Base-by-base conservation (phyloP, 2,888 invertebrate genomes). In the Iselma pallidipennis region DNA sequence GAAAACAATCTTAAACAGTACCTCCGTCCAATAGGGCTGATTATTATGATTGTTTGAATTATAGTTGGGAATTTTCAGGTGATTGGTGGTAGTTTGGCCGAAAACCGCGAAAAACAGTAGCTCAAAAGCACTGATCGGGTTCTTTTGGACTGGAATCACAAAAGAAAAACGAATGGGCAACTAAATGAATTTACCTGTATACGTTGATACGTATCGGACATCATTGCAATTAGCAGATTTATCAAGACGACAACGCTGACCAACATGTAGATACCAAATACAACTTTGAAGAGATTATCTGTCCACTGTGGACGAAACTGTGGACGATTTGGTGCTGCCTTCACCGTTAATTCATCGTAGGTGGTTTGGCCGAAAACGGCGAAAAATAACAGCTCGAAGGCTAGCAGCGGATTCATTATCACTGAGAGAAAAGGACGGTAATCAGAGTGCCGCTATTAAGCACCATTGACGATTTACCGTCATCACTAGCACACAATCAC, bases 151-250 rank as follows among this genome's bases (percentile, higher is more conserved):
- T 95, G 91, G 82, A 89, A 88, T 85, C 85, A 87, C 83, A 84
- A 37, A 16, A 37, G 2, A 37, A 21, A 81, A 81, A 71, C 61
- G 71, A 69, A 71, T 49, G 29, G 49, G 25, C 19, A 4, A 21
- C 7, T 80, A 4, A 3, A 12, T 45, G 12, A 0, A 83, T 84
- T 88, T 90, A 98, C 98, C 90, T 99, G 95, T 80, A 98, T 98
- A 80, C 97, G 90, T 84, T 98, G 98, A 85, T 99, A 98, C 78
- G 98, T 98, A 88, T 98, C 98, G 84, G 97, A 97, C 97, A 98
- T 98, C 98, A 98, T 98, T 86, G 98, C 98, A 89, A 98, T 98
- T 82, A 98, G 92, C 82, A 98, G 91, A 85, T 98, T 98, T 85
- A 98, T 95, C 79, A 98, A 90, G 81, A 98, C 98, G 84, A 98